These are phyloP conservation scores for Mesodorylaimus sp. DNA, from an alignment of 2,888 invertebrate species.

Conservation along the genomic window DNA sequence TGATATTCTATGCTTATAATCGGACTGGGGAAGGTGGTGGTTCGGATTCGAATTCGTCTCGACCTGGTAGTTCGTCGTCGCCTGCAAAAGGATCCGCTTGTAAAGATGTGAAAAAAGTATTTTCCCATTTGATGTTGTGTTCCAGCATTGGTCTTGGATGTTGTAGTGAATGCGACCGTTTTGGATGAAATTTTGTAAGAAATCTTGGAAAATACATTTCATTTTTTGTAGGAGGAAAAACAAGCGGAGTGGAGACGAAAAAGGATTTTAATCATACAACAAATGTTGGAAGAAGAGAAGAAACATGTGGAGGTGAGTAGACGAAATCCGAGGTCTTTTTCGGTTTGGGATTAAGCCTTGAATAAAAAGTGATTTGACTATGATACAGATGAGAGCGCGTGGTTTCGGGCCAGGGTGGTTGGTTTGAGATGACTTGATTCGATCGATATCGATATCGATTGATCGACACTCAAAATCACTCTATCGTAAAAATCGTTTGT, in stretches of 20 bases:
- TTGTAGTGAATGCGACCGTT: not conserved
- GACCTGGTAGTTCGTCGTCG: not conserved
- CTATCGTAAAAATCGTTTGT: no score
- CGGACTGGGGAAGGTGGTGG: not conserved
- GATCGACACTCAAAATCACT: no score
- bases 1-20: not conserved
- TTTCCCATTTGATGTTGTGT: no score
- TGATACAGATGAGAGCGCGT: no score
- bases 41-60: not conserved
- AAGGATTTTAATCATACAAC: conserved; percentile 59
- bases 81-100: conserved; percentile 3
- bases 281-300: conserved; percentile 48
- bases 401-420: no score
- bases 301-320: conserved; percentile 18
- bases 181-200: no score
- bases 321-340: no score
- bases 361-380: no score
- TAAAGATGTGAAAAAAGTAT: conserved; percentile 9
- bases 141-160: not conserved
- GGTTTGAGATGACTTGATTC: no score
- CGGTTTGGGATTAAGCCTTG: no score
- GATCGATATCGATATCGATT: no score
- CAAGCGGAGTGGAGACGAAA: conserved; percentile 56
- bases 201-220: not conserved
- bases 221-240: conserved; percentile 52